Base-by-base conservation (phyloP, 2,888 invertebrate species). In the Andrena dorsata region DNA sequence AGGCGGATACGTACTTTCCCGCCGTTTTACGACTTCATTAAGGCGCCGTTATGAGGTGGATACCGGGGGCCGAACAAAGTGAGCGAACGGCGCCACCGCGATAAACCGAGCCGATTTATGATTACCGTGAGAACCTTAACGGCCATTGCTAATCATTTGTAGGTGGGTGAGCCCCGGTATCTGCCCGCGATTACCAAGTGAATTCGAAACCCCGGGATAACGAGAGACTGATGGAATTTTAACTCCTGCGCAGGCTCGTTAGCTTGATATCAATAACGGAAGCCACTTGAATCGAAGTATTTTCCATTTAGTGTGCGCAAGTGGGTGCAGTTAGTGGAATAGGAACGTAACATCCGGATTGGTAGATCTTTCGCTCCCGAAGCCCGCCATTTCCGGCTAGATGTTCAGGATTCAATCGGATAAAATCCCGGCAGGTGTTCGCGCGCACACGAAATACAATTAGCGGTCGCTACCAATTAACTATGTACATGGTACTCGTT, bases 1-100 rank as follows among this genome's bases (percentile, higher is more conserved):
- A 23, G 10, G 23, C 23, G 56, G 56, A 56, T 56, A 75, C 76
- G 73, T 63, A 69, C 76, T 80, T 85, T 47, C 41, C 58, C 64
- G 60, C 28, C 72, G 77, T 80, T 88, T 88, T 89, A 88, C 83
- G 88, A 81, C 82, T 88, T 88, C 88, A 89, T 88, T 89, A 89
- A 85, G 84, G 66, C 71, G 71, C 82, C 80, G 88, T 88, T 88
- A 89, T 84, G 78, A 80, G 80, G 71, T 73, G 76, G 86, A 83
- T 89, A 89, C 76, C 75, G 58, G 71, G 49, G 69, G 35, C 51
- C 69, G 89, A 84, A 84, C 88, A 87, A 89, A 88, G 88, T 86
- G 82, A 74, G 70, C 72, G 81, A 80, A 71, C 70, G 66, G 65
- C 75, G 72, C 64, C 73, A 69, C 64, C 76, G 56, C 87, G 89